phyloP scores from a whole-genome alignment of 2,888 invertebrate genomes.

The Nomada fabriciana region DNA sequence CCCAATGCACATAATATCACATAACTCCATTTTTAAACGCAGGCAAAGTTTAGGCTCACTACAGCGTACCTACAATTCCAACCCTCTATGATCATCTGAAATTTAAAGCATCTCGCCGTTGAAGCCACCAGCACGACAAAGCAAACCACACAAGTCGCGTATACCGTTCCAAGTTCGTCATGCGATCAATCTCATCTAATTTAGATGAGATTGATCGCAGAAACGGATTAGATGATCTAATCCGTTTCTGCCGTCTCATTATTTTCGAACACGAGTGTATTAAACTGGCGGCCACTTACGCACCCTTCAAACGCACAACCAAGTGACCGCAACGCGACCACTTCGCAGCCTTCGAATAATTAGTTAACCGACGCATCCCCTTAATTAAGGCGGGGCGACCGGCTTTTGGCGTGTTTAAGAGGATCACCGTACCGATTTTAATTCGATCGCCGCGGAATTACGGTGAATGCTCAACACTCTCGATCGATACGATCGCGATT shows the following conservation, averaged over 20 bases:
- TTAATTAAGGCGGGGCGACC: not conserved
- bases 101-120: no score
- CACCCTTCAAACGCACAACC: not conserved
- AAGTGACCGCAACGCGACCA: not conserved
- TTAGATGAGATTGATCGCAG: no score
- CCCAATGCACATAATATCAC: no score
- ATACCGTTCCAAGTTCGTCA: not conserved
- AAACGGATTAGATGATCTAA: no score
- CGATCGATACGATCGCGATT: not conserved
- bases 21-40: no score
- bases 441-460: not conserved
- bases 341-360: not conserved
- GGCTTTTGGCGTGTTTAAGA: not conserved
- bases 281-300: constrained; percentile 3
- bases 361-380: not conserved
- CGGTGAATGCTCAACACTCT: not conserved
- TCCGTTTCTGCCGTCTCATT: not conserved
- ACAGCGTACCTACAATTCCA: no score
- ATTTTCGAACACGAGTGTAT: not conserved
- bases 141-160: no score
- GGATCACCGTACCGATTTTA: not conserved
- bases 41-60: no score
- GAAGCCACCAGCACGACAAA: no score
- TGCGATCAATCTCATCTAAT: not conserved
- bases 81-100: no score